Conservation (phyloP, 1,140 invertebrate species). For the Acyrthosiphon pisum region DNA sequence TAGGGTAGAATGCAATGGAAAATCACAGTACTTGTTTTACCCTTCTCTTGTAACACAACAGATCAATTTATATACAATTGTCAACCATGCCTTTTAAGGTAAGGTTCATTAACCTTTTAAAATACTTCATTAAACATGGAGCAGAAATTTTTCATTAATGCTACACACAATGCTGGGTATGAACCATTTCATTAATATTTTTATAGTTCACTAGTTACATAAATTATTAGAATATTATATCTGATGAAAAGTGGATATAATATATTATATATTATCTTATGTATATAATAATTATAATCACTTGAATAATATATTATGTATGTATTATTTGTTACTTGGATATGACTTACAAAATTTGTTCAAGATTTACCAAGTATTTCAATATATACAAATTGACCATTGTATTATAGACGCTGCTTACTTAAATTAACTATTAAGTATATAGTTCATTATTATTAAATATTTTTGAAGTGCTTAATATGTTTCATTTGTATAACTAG, state of each 20-base stretch:
- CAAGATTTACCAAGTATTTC: not conserved
- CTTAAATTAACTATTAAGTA: too few species aligned
- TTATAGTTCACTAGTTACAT: too few species aligned
- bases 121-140: not conserved
- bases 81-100: not conserved
- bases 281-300: not conserved
- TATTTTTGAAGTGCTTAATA: not conserved
- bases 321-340: not conserved
- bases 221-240: not conserved
- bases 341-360: not conserved
- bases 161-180: not conserved
- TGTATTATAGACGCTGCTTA: not conserved
- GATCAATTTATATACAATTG: not conserved
- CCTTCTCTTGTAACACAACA: not conserved
- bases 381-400: not conserved
- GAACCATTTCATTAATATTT: too few species aligned
- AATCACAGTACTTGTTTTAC: not conserved
- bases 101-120: not conserved
- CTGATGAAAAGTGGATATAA: not conserved
- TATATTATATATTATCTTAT: not conserved
- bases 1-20: not conserved
- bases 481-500: not conserved
- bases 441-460: too few species aligned
- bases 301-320: not conserved
- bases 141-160: not conserved